These are phyloP conservation scores for Orientallactaga sibirica DNA, from an alignment of 2,797 vertebrate genomes.

Conservation along the genomic window DNA sequence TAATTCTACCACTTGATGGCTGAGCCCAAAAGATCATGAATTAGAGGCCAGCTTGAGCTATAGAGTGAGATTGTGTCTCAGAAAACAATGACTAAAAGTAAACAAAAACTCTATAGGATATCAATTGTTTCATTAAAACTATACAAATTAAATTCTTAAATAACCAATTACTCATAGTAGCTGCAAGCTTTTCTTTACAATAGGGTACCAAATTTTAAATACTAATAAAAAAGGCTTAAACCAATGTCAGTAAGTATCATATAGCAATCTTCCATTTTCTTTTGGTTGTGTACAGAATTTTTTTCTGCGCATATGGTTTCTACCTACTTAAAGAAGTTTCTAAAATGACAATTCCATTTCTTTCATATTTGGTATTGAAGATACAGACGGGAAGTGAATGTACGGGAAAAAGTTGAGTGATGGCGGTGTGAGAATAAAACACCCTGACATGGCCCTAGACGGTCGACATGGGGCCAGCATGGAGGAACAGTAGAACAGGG, in stretches of 20 bases:
- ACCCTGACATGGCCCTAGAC: neutral
- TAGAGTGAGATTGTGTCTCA: neutral
- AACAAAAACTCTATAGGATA: neutral
- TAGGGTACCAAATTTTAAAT: neutral
- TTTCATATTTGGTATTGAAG: constrained; percentile 25
- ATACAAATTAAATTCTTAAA: neutral
- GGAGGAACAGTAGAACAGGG: neutral
- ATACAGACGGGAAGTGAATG: neutral
- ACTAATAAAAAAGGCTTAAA: neutral
- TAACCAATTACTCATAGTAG: neutral
- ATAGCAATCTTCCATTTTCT: constrained; percentile 19
- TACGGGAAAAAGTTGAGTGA: neutral
- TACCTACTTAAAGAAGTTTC: constrained; percentile 2
- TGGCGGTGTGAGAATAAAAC: neutral
- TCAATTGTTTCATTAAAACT: neutral
- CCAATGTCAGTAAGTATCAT: constrained; percentile 21
- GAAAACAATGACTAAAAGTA: neutral
- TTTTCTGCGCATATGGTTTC: neutral
- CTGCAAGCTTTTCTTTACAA: neutral
- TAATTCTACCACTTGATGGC: neutral
- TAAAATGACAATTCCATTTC: neutral
- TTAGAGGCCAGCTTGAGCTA: neutral
- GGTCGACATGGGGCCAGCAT: neutral
- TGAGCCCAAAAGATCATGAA: too few species aligned
- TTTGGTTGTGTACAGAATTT: neutral